phyloP scores from a whole-genome alignment of 2,888 invertebrate species.

The Brenthis ino region DNA sequence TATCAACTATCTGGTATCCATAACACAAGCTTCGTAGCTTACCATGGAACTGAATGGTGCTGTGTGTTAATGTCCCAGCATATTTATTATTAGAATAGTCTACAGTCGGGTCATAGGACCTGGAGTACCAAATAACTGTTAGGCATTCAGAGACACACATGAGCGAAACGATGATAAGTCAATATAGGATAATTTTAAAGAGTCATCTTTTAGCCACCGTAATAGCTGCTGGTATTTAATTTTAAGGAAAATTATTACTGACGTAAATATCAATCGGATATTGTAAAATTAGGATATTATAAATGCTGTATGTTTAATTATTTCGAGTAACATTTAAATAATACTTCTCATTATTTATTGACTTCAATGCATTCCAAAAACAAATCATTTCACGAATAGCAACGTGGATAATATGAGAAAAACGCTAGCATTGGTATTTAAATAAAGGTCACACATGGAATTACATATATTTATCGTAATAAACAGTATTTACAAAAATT shows the following conservation, averaged over 20 bases:
- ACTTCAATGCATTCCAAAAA: not conserved
- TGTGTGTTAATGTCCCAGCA: no score
- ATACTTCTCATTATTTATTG: not conserved
- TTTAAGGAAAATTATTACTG: not conserved
- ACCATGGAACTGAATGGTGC: no score
- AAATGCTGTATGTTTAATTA: not conserved
- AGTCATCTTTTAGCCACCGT: not conserved
- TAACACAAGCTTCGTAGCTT: no score
- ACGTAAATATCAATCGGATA: not conserved
- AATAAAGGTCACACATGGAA: constrained; percentile 24
- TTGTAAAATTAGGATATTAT: not conserved
- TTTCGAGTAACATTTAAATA: not conserved
- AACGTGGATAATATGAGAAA: constrained; percentile 3
- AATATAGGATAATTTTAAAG: not conserved
- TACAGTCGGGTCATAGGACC: no score
- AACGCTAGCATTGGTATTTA: constrained; percentile 18
- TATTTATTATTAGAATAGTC: no score
- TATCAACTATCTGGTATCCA: no score
- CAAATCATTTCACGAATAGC: not conserved
- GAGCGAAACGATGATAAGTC: no score
- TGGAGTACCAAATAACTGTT: no score
- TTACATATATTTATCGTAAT: constrained; percentile 2
- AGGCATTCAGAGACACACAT: no score
- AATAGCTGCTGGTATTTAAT: not conserved
- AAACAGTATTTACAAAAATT: constrained; percentile 7